A percentile compares a stretch with the other conserved stretches of the same genome.
Evolutionary conservation across 1,140 invertebrate species (phyloP).

Genomic region (Drosophila neocordata): DNA sequence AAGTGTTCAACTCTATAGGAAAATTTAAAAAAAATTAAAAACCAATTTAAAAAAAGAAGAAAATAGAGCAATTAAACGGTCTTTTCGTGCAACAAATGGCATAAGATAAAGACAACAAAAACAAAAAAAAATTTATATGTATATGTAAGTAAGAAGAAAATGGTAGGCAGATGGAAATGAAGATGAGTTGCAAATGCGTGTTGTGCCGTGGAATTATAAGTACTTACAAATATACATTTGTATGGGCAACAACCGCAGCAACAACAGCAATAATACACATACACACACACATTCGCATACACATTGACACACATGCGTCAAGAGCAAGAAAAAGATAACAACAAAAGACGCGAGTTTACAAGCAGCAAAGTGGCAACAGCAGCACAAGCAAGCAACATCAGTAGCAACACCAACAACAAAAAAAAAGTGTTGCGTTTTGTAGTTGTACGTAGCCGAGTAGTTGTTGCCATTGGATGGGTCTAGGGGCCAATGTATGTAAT

Average conservation of each 20-base stretch:
- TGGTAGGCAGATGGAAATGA: not conserved
- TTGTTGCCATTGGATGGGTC: not conserved
- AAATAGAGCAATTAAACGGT: conserved; percentile 76
- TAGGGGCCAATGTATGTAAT: conserved; percentile 59
- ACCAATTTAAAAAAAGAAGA: conserved; percentile 74
- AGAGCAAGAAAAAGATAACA: conserved; percentile 42
- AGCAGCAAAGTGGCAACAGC: conserved; percentile 49
- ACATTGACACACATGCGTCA: conserved; percentile 19
- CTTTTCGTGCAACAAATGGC: conserved; percentile 31
- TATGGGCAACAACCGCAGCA: conserved; percentile 7
- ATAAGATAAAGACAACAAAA: conserved; percentile 12
- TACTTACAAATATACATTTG: not conserved
- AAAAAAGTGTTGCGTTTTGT: conserved; percentile 38
- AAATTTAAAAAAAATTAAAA: conserved; percentile 63
- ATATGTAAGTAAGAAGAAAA: no score
- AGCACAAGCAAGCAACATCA: conserved; percentile 12
- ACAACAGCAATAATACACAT: conserved; percentile 6
- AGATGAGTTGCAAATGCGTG: not conserved
- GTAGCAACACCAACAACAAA: conserved; percentile 14
- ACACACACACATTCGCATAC: not conserved
- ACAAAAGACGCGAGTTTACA: conserved; percentile 66
- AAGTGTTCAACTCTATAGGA: not conserved
- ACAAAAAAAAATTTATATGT: not conserved
- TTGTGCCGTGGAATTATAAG: conserved; percentile 32
- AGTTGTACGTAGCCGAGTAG: conserved; percentile 26